These are phyloP conservation scores for Lepidurus apus DNA, from an alignment of 1,140 invertebrate genomes.

Conservation along the genomic window DNA sequence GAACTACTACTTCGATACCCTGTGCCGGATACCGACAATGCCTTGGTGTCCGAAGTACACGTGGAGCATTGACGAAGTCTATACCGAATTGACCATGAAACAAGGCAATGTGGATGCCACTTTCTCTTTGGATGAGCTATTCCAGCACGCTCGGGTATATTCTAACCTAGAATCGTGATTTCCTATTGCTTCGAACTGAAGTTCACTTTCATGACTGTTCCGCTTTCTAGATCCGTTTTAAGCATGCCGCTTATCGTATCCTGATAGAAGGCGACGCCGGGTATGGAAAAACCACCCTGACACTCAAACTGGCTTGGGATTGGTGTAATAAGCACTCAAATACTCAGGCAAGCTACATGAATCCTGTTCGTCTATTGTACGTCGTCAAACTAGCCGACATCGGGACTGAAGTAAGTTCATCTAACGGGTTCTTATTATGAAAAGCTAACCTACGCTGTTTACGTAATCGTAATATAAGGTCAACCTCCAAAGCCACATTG, in stretches of 20 bases:
- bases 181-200: no score
- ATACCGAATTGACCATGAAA: background rate
- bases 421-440: no score
- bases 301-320: constrained; percentile 39
- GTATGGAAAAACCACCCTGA: constrained; percentile 39
- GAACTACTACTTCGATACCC: background rate
- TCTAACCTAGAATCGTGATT: no score
- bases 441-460: no score
- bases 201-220: no score
- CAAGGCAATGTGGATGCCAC: rapidly evolving
- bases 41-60: background rate
- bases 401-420: no score
- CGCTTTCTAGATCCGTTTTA: no score
- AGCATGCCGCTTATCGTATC: background rate
- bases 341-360: no score
- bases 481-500: no score
- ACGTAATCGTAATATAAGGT: no score
- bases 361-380: no score
- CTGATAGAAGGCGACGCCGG: constrained; percentile 38
- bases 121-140: background rate
- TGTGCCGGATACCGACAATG: background rate
- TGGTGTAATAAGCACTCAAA: constrained; percentile 28
- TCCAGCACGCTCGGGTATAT: background rate
- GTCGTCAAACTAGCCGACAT: no score
- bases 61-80: background rate